These are phyloP conservation scores for Gallinago nigripennis DNA, from an alignment of 2,797 vertebrate species.

Conservation along the genomic window DNA sequence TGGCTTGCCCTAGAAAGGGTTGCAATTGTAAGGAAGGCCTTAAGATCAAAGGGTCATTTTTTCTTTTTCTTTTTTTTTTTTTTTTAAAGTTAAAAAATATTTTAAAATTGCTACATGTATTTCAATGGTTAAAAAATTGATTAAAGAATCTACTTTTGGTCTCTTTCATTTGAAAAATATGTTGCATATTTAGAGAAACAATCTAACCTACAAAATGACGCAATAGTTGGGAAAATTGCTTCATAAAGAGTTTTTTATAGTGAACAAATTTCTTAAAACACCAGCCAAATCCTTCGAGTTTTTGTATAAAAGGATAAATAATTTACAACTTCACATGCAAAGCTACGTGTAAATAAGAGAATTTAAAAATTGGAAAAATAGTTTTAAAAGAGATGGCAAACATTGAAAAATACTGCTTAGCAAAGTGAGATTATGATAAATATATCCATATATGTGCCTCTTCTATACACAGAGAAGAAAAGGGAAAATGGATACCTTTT, in stretches of 20 bases:
- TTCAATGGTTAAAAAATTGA: neutral
- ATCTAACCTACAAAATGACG: neutral
- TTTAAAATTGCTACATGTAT: neutral
- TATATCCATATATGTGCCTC: neutral
- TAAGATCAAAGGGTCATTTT: neutral
- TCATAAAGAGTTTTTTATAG: neutral
- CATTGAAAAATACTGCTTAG: neutral
- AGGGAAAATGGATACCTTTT: neutral
- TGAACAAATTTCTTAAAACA: neutral
- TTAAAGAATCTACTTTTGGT: neutral
- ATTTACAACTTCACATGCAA: neutral
- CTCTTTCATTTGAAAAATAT: neutral
- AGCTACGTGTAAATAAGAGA: neutral
- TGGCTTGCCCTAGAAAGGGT: neutral
- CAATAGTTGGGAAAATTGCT: neutral
- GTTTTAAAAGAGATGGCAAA: neutral
- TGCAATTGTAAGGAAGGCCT: neutral
- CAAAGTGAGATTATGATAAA: neutral
- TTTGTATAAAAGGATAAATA: neutral
- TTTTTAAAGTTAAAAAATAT: neutral
- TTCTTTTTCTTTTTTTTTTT: neutral
- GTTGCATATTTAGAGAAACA: neutral
- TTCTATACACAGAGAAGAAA: neutral
- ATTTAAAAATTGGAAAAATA: neutral
- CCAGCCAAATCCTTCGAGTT: neutral